Percentiles rank a stretch among this genome's conserved stretches.
Conservation (phyloP, 2,113 vertebrate genomes). For the Oreochromis aureus region DNA sequence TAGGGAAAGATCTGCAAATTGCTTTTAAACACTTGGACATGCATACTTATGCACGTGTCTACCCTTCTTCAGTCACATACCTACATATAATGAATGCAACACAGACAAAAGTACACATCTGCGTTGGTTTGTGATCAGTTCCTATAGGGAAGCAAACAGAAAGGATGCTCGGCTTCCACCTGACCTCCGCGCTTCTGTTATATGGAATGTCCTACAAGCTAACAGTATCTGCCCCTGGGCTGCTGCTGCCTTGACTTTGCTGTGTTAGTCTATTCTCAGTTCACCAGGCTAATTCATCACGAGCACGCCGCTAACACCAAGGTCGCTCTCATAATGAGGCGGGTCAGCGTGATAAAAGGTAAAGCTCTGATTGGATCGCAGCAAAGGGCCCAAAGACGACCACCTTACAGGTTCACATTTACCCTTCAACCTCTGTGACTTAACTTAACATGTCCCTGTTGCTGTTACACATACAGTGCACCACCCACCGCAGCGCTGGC, state of each 20-base stretch:
- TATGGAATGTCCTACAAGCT: background rate
- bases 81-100: background rate
- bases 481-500: background rate
- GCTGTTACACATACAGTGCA: background rate
- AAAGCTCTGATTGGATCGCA: conserved; percentile 45
- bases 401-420: background rate
- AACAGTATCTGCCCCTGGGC: background rate
- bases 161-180: background rate
- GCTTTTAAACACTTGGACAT: conserved; percentile 21
- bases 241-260: conserved; percentile 49
- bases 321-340: conserved; percentile 49
- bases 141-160: background rate
- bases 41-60: background rate
- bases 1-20: conserved; percentile 42
- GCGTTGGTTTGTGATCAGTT: background rate
- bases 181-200: background rate
- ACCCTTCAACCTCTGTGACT: conserved; percentile 13
- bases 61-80: background rate
- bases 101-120: background rate
- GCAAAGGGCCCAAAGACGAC: conserved; percentile 2
- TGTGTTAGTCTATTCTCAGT: conserved; percentile 16
- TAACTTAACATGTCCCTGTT: conserved; percentile 12
- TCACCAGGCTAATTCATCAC: conserved; percentile 56
- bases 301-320: conserved; percentile 22
- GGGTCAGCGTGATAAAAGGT: conserved; percentile 47